phyloP scores from a whole-genome alignment of 2,113 vertebrate species.

The Melanocharis versteri region DNA sequence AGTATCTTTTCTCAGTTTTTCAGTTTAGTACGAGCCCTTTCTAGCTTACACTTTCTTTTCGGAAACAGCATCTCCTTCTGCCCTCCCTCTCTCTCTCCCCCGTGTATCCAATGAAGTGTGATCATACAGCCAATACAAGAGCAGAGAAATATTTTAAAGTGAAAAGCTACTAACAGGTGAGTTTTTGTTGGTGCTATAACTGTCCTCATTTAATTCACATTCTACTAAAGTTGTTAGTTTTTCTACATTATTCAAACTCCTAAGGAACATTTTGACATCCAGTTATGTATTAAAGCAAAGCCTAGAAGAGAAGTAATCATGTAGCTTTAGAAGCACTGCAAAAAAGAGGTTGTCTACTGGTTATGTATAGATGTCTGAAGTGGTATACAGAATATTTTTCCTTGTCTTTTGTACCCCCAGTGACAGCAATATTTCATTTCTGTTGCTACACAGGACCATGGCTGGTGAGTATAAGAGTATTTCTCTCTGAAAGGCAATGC shows the following conservation, averaged over 20 bases:
- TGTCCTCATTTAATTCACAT: background rate
- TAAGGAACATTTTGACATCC: background rate
- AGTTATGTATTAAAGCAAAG: background rate
- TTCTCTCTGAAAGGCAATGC: background rate
- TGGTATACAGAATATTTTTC: rapidly evolving
- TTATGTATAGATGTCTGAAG: background rate
- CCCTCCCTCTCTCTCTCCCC: background rate
- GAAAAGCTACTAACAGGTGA: background rate
- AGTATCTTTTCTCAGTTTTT: background rate
- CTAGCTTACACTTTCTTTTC: background rate
- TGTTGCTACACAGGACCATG: background rate
- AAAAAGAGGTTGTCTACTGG: background rate
- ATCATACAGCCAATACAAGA: background rate
- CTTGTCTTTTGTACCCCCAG: background rate
- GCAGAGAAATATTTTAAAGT: background rate
- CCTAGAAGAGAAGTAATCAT: background rate
- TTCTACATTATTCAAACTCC: background rate
- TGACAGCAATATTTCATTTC: background rate
- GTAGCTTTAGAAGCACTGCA: rapidly evolving
- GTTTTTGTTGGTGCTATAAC: background rate
- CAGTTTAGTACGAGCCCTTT: background rate
- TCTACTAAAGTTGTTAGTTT: background rate
- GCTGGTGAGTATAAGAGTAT: background rate
- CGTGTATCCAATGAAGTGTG: background rate
- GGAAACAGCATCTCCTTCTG: background rate